Conservation (phyloP, 2,113 vertebrate species). For the Cottus gobio region DNA sequence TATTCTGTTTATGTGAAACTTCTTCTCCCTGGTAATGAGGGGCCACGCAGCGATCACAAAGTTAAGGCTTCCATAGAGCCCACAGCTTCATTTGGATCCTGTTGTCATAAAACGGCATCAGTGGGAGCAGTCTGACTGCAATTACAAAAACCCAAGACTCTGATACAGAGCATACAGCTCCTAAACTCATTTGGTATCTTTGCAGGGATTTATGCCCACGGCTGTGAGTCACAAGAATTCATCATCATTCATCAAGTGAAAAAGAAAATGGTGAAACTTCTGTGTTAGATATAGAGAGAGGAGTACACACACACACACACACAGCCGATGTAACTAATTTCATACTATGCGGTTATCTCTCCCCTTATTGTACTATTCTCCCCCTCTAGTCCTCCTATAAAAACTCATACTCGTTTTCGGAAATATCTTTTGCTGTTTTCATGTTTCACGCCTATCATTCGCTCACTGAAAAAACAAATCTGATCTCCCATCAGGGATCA, state of each 20-base stretch:
- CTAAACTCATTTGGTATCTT: slow-evolving; percentile 52
- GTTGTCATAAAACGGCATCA: slow-evolving; percentile 54
- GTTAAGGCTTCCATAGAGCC: slow-evolving; percentile 46
- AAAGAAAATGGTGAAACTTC: slow-evolving; percentile 14
- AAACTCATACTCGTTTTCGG: slow-evolving; percentile 12
- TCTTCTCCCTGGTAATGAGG: slow-evolving; percentile 54
- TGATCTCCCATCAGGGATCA: slow-evolving; percentile 28
- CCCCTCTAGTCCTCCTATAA: slow-evolving; percentile 7
- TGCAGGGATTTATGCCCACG: slow-evolving; percentile 36
- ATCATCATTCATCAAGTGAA: slow-evolving; percentile 37
- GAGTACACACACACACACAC: not conserved
- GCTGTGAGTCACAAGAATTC: slow-evolving; percentile 42
- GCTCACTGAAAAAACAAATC: slow-evolving; percentile 29
- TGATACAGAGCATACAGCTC: slow-evolving; percentile 35
- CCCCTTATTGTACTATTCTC: slow-evolving; percentile 8
- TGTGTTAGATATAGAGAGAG: slow-evolving; percentile 24
- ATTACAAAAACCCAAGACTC: slow-evolving; percentile 60
- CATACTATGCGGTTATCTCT: slow-evolving; percentile 11
- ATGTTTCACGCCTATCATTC: slow-evolving; percentile 35
- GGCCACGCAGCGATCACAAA: slow-evolving; percentile 50
- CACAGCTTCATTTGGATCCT: slow-evolving; percentile 37
- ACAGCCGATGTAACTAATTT: not conserved
- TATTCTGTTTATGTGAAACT: slow-evolving; percentile 28
- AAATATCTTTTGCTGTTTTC: slow-evolving; percentile 26
- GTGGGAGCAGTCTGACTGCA: slow-evolving; percentile 39